Base-by-base conservation (phyloP, 2,888 invertebrate species). In the Spicauda simplicius region DNA sequence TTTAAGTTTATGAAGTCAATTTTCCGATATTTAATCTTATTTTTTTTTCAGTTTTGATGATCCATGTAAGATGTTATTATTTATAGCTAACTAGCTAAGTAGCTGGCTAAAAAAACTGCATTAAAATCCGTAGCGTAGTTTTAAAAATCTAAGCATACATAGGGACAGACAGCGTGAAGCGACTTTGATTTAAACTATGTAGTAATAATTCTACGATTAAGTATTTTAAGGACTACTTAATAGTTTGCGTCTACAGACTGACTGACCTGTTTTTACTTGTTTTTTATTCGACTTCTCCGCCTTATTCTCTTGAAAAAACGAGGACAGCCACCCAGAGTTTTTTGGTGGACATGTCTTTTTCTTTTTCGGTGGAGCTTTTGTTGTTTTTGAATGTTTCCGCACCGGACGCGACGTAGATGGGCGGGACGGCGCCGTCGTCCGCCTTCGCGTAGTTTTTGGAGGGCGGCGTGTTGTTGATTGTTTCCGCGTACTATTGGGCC, bases 251-350 rank as follows among this genome's bases (percentile, higher is more conserved):
- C 1, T 45, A 6, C 3, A 14, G n/a, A 45, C 11, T n/a, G 14
- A 88, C 92, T 84, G 90, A 88, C 87, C 88, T 86, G 90, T 76
- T 79, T 86, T 87, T 69, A 72, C 77, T 73, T 90, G 85, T 69
- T 82, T 86, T 69, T 79, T 81, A 0, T 82, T 74, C 11, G 80
- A 73, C 69, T 81, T 88, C 68, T 87, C 86, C 16, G 75, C 50
- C 71, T 86, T 82, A 25, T 81, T 85, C 20, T 81, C 79, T 71
- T 85, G 77, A 71, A 91, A 90, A 71, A 86, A 89, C 25, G 83
- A 78, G 8, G 90, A 82, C 33, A 91, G 58, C 87, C 86, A 91
- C 45, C 84, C 89, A 30, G 84, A 72, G 12, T 78, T 75, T 69
- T 86, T 87, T 5, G 88, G 83, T 16, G 85, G 81, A 63, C 89